Base-by-base conservation (phyloP, 2,888 invertebrate species). In the Petrophora chlorosata region DNA sequence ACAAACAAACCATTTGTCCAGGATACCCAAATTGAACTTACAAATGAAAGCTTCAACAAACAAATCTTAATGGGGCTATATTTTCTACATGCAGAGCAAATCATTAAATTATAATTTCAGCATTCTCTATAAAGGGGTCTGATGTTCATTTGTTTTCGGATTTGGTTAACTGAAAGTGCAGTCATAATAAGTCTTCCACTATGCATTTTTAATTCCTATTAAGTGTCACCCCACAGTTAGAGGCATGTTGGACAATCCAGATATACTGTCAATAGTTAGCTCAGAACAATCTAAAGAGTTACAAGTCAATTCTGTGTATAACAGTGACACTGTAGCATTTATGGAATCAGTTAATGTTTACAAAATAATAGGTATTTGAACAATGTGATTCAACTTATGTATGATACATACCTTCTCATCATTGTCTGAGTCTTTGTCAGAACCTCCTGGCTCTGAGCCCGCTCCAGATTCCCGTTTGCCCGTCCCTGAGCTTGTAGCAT, bases 381-480 rank as follows among this genome's bases (percentile, higher is more conserved):
- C 19, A 44, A 34, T 28, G 22, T 36, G 38, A 25, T 44, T 22
- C 38, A 25, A 14, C n/a, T 39, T 19, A 22, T 3, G 15, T 19
- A n/a, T 47, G 13, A 46, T 55, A 86, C 92, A 91, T 92, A 96
- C 97, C 95, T 97, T 97, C 77, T 97, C 97, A 79, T 97, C 97
- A 76, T 94, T 94, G 72, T 97, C 97, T 10, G 96, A 96, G 67
- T 97, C 97, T 67, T 95, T 94, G 73, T 95, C 96, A 16, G 94
- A 94, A 56, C 95, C 96, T 14, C 94, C 95, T 42, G 94, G 94
- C 76, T 97, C 97, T 16, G 90, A 88, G 1, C 95, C 96, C 32
- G 95, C 95, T 45, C 93, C 95, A 63, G 97, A 96, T 55, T 95
- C 95, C 14, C 82, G 71, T 46, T 92, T 92, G 56, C 92, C 92